phyloP scores from a whole-genome alignment of 2,113 vertebrate species.

The Tachysurus vachellii region DNA sequence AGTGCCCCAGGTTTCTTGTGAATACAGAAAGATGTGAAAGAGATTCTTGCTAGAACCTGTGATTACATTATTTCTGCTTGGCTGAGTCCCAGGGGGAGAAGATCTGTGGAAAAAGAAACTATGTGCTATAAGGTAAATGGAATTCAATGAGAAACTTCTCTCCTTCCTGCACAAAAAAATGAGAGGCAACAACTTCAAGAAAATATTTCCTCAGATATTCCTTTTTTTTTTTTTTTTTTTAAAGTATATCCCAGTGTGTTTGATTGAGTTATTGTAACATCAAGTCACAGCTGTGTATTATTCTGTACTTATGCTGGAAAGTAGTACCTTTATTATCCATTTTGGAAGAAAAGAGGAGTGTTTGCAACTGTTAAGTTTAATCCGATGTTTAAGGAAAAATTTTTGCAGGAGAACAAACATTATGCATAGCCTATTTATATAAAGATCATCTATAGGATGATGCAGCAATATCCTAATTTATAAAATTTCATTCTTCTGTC shows the following conservation, averaged over 20 bases:
- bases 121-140: constrained; percentile 7
- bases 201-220: constrained; percentile 11
- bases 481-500: constrained; percentile 2
- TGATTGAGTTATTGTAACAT: background rate
- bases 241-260: background rate
- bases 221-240: background rate
- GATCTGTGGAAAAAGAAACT: constrained; percentile 18
- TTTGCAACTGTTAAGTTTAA: background rate
- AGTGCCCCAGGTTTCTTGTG: constrained; percentile 20
- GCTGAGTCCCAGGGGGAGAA: background rate
- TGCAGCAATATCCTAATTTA: background rate
- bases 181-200: background rate
- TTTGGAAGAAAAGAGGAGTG: background rate
- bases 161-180: background rate
- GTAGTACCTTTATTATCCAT: background rate
- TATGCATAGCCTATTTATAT: background rate
- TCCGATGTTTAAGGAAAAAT: background rate
- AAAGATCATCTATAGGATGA: too few relatives aligned
- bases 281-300: background rate
- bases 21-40: constrained; percentile 22
- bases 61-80: constrained; percentile 34
- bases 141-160: constrained; percentile 7
- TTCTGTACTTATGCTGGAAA: background rate
- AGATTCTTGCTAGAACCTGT: constrained; percentile 30
- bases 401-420: background rate